Conservation (phyloP, 2,888 invertebrate genomes). For the Syrphus vitripennis region DNA sequence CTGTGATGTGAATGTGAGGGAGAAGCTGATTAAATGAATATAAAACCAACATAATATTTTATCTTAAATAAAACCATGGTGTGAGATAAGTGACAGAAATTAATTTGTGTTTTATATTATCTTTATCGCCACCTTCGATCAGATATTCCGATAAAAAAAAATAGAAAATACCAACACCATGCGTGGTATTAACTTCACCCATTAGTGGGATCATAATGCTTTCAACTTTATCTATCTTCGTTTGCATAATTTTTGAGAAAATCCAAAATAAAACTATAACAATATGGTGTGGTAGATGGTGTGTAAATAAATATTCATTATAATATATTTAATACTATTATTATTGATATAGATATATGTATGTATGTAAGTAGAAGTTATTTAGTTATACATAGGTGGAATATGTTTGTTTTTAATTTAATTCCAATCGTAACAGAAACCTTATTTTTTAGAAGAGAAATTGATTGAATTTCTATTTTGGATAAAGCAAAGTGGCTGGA, state of each 20-base stretch:
- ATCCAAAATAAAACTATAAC: not conserved
- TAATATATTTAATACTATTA: not conserved
- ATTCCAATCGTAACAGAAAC: not conserved
- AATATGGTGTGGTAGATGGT: not conserved
- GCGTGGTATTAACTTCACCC: not conserved
- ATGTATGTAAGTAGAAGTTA: too few relatives aligned
- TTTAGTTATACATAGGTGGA: not conserved
- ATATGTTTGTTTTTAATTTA: not conserved
- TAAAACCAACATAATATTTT: not conserved
- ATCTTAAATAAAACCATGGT: not conserved
- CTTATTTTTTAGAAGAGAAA: constrained; percentile 6
- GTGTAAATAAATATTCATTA: not conserved
- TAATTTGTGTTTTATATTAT: not conserved
- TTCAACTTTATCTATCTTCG: constrained; percentile 1
- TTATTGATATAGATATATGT: not conserved
- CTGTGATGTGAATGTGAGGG: too few relatives aligned
- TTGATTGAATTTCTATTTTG: not conserved
- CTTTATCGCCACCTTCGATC: constrained; percentile 8
- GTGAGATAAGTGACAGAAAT: constrained; percentile 20
- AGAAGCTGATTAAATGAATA: not conserved
- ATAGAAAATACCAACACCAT: constrained; percentile 9
- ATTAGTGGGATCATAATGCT: constrained; percentile 14
- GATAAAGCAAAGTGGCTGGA: not conserved
- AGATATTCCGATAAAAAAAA: not conserved
- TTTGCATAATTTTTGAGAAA: constrained; percentile 7